phyloP scores from a whole-genome alignment of 2,797 vertebrate genomes.

The Phaenicophaeus curvirostris region DNA sequence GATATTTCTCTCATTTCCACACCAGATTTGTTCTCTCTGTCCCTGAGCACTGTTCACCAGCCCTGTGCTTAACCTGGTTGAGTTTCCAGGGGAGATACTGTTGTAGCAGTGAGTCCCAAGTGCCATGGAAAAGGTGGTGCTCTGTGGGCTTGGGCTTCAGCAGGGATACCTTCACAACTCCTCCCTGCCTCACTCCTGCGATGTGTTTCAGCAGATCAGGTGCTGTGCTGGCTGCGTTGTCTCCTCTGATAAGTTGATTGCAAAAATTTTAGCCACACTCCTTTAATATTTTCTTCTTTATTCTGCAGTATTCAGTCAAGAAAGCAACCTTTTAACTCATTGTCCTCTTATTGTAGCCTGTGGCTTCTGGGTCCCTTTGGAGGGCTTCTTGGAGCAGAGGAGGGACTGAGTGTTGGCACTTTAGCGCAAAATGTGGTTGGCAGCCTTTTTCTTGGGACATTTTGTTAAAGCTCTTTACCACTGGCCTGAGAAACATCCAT shows the following conservation, averaged over 20 bases:
- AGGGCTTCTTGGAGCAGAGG: neutral
- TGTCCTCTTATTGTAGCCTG: neutral
- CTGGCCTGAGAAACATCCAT: neutral
- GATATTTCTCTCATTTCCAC: neutral
- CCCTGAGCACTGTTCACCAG: fast-evolving
- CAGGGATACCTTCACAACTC: neutral
- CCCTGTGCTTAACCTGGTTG: no score
- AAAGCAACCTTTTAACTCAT: neutral
- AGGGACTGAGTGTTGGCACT: neutral
- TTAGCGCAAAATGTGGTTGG: neutral
- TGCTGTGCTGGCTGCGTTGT: neutral
- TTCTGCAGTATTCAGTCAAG: neutral
- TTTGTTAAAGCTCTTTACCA: neutral
- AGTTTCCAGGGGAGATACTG: neutral
- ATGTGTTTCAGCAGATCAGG: fast-evolving
- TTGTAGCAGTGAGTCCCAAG: neutral
- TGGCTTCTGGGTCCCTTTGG: neutral
- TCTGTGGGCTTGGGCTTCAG: neutral
- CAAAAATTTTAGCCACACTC: neutral
- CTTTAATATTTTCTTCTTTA: neutral
- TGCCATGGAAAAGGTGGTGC: neutral
- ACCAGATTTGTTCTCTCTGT: no score
- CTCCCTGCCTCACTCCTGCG: fast-evolving
- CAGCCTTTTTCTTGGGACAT: neutral
- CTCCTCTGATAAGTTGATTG: neutral